phyloP scores from a whole-genome alignment of 1,140 invertebrate species.

The Nebria ingens region DNA sequence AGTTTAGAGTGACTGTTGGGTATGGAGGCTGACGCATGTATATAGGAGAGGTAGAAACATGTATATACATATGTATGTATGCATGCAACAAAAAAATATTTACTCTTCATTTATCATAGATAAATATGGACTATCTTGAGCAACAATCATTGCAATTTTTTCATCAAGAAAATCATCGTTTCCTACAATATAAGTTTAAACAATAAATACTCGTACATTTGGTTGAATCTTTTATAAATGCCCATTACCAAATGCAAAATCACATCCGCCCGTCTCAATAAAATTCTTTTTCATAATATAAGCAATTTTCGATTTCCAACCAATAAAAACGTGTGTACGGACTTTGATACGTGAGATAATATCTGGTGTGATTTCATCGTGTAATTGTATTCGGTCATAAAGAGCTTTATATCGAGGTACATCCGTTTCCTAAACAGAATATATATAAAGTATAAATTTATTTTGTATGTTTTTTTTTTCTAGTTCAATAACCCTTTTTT shows the following conservation, averaged over 20 bases:
- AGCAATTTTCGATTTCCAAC: slow-evolving; percentile 65
- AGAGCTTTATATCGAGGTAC: slow-evolving; percentile 43
- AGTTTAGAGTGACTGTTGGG: too few relatives aligned
- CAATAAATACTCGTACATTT: slow-evolving; percentile 17
- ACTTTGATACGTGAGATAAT: slow-evolving; percentile 48
- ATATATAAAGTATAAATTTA: too few relatives aligned
- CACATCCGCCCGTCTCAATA: slow-evolving; percentile 49
- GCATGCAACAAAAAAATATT: slow-evolving; percentile 18
- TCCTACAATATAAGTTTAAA: slow-evolving; percentile 37
- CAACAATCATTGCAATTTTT: slow-evolving; percentile 63
- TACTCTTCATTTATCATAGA: slow-evolving; percentile 50
- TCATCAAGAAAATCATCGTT: slow-evolving; percentile 69
- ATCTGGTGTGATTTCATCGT: slow-evolving; percentile 34
- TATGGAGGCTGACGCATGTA: too few relatives aligned
- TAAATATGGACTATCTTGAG: slow-evolving; percentile 62
- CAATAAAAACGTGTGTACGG: slow-evolving; percentile 63
- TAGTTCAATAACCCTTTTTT: too few relatives aligned
- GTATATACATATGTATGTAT: too few relatives aligned
- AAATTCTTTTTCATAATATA: slow-evolving; percentile 56
- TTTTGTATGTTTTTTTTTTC: too few relatives aligned
- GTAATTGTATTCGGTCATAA: slow-evolving; percentile 41
- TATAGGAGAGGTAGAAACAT: too few relatives aligned
- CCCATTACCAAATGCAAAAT: slow-evolving; percentile 53
- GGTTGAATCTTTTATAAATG: slow-evolving; percentile 4
- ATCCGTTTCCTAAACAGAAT: slow-evolving; percentile 37